These are phyloP conservation scores for Muscina levida DNA, from an alignment of 2,888 invertebrate genomes.

Conservation along the genomic window DNA sequence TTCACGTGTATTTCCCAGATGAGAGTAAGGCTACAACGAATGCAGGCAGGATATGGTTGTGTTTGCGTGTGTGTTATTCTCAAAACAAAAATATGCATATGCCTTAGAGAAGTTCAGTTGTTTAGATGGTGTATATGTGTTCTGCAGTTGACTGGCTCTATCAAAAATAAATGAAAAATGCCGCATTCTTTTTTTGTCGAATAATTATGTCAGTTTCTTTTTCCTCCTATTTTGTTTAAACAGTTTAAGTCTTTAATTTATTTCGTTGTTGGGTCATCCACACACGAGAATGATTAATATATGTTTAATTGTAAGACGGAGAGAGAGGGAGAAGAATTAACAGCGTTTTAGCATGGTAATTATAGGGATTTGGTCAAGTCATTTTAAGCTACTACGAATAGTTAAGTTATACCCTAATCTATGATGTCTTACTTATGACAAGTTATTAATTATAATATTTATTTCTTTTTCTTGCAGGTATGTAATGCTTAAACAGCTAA, in stretches of 20 bases:
- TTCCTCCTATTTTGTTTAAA: no score
- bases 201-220: slow-evolving; percentile 27
- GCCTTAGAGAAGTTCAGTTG: not conserved
- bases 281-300: slow-evolving; percentile 13
- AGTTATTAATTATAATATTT: slow-evolving; percentile 1
- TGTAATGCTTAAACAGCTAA: not conserved
- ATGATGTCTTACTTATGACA: not conserved
- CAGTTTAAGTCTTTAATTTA: slow-evolving; percentile 20
- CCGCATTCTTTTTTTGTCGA: not conserved
- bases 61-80: slow-evolving; percentile 3
- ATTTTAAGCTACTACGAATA: not conserved
- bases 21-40: no score
- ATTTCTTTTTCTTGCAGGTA: not conserved
- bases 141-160: not conserved
- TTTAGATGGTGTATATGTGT: not conserved
- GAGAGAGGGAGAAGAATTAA: no score
- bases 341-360: not conserved
- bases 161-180: not conserved
- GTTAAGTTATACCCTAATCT: not conserved
- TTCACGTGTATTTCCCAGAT: not conserved
- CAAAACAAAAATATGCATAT: not conserved
- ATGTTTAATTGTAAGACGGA: not conserved
- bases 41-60: no score
- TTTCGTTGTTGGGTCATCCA: not conserved
- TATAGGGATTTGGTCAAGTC: not conserved